Evolutionary conservation across 1,140 invertebrate species (phyloP).

Genomic region (Drosophila funebris): DNA sequence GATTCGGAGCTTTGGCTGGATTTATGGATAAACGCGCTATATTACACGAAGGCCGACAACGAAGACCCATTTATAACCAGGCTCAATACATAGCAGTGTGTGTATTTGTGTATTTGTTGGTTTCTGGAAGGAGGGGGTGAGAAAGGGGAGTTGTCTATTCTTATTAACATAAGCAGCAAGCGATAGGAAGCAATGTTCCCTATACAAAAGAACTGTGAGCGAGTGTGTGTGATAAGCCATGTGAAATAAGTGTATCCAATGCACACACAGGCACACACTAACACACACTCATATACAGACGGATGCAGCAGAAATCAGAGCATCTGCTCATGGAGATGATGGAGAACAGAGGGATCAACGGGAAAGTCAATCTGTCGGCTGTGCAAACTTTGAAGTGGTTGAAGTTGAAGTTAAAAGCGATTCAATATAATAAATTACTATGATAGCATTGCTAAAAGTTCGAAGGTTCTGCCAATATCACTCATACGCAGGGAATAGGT

Average conservation of each 20-base stretch:
- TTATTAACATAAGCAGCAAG: constrained; percentile 52
- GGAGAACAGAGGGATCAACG: background rate
- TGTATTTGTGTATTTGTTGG: background rate
- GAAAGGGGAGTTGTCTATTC: background rate
- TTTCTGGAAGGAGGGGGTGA: background rate
- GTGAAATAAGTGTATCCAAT: constrained; percentile 16
- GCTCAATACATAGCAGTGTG: background rate
- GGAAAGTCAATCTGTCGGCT: constrained; percentile 58
- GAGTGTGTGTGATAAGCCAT: constrained; percentile 45
- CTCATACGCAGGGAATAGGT: constrained; percentile 5
- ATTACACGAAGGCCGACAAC: constrained; percentile 60
- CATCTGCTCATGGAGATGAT: background rate
- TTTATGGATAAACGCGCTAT: constrained; percentile 64
- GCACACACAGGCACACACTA: background rate
- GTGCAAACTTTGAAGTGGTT: constrained; percentile 52
- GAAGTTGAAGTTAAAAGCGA: constrained; percentile 13
- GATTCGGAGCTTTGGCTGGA: constrained; percentile 37
- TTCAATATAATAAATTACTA: constrained; percentile 75
- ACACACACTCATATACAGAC: background rate
- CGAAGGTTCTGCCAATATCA: constrained; percentile 45
- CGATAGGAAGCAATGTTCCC: constrained; percentile 16
- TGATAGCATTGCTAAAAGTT: constrained; percentile 47
- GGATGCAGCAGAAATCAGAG: constrained; percentile 5
- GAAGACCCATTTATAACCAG: constrained; percentile 63
- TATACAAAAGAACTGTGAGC: too few relatives aligned